These are phyloP conservation scores for Polymixis flavicincta DNA, from an alignment of 2,888 invertebrate species.

Conservation along the genomic window DNA sequence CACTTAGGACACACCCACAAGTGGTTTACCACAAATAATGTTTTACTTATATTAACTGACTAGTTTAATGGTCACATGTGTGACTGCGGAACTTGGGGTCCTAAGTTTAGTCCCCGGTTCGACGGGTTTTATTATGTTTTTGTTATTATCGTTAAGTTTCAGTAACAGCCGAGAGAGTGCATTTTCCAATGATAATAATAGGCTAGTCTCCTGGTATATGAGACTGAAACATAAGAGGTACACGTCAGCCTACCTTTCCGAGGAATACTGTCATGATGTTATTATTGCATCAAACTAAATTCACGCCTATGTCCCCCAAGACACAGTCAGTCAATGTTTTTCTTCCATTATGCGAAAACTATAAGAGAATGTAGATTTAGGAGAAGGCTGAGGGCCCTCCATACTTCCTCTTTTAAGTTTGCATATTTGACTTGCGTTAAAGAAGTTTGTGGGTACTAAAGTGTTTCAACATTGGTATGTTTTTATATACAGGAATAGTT, in stretches of 20 bases:
- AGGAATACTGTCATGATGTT: background rate
- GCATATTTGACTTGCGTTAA: conserved; percentile 20
- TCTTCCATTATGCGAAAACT: conserved; percentile 44
- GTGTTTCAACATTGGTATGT: background rate
- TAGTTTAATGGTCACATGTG: too few species aligned
- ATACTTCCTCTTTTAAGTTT: conserved; percentile 42
- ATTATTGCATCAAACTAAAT: conserved; percentile 9
- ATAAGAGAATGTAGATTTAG: conserved; percentile 47
- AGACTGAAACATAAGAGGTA: background rate
- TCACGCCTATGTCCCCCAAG: background rate
- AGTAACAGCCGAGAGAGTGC: background rate
- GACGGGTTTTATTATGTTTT: background rate
- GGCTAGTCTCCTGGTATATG: background rate
- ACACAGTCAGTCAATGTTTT: conserved; percentile 30
- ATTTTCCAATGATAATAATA: too few species aligned
- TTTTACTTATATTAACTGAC: too few species aligned
- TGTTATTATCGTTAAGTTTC: background rate
- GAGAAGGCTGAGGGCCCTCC: conserved; percentile 15
- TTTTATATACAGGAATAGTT: background rate
- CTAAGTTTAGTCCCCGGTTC: background rate
- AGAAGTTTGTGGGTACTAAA: conserved; percentile 7
- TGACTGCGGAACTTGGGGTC: background rate
- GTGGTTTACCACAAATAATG: too few species aligned
- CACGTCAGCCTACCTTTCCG: background rate
- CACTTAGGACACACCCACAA: too few species aligned